These are phyloP conservation scores for Capromys pilorides DNA, from an alignment of 2,797 vertebrate genomes.

Conservation along the genomic window DNA sequence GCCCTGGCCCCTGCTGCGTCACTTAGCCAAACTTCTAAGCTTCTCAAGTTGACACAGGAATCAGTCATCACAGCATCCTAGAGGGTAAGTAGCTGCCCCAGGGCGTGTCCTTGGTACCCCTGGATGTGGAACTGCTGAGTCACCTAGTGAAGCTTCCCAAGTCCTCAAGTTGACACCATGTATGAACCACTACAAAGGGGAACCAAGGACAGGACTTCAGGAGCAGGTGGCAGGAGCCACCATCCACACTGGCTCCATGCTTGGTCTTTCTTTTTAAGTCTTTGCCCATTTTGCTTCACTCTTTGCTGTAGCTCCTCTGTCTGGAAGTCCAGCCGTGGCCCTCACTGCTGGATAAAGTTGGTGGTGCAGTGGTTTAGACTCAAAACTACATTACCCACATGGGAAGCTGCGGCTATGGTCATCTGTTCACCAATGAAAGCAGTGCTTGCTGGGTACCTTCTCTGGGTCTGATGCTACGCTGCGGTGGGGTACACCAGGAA, in stretches of 20 bases:
- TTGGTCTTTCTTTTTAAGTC: neutral
- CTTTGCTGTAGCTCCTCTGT: neutral
- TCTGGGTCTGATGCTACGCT: neutral
- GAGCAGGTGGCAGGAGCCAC: rapidly evolving
- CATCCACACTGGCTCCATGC: rapidly evolving
- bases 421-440: neutral
- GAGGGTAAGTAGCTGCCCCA: too few species aligned
- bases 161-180: neutral
- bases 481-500: too few species aligned
- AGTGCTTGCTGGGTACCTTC: neutral
- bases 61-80: too few species aligned
- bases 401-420: neutral
- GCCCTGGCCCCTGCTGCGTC: neutral
- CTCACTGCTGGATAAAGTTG: neutral
- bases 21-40: neutral
- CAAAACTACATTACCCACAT: neutral
- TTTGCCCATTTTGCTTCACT: neutral
- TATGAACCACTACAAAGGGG: neutral
- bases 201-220: neutral
- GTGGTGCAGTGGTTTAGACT: neutral
- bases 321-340: neutral
- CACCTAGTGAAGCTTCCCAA: too few species aligned
- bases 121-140: too few species aligned
- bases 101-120: too few species aligned
- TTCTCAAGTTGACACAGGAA: neutral